Percentiles rank a stretch among this genome's conserved stretches.
phyloP scores from a whole-genome alignment of 2,113 vertebrate genomes.

The Cebus imitator region DNA sequence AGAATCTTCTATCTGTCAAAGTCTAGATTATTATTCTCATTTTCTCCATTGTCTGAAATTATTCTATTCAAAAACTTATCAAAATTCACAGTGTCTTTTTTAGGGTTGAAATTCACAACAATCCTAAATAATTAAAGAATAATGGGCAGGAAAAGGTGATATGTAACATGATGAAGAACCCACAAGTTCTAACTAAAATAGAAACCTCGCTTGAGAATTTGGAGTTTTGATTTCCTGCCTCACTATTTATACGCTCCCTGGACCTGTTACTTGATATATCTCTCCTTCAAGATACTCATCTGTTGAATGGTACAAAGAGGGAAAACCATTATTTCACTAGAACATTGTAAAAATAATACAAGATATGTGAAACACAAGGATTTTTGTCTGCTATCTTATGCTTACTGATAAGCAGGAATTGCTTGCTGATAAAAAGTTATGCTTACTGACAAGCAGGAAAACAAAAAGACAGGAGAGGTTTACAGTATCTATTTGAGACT shows the following conservation, averaged over 20 bases:
- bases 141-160: not conserved
- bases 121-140: not conserved
- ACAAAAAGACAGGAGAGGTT: not conserved
- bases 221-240: not conserved
- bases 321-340: not conserved
- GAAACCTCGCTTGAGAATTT: not conserved
- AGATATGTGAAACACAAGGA: not conserved
- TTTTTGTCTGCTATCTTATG: not conserved
- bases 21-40: not conserved
- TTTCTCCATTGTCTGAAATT: not conserved
- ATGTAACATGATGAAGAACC: not conserved
- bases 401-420: not conserved
- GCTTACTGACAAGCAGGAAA: not conserved
- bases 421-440: not conserved
- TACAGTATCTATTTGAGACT: not conserved
- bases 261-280: not conserved
- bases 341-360: not conserved
- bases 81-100: not conserved
- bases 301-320: not conserved
- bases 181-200: not conserved
- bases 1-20: not conserved
- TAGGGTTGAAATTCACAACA: not conserved
- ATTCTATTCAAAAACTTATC: not conserved
- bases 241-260: not conserved
- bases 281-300: not conserved